These are phyloP conservation scores for Dryobotodes eremita DNA, from an alignment of 2,888 invertebrate species.

Conservation along the genomic window DNA sequence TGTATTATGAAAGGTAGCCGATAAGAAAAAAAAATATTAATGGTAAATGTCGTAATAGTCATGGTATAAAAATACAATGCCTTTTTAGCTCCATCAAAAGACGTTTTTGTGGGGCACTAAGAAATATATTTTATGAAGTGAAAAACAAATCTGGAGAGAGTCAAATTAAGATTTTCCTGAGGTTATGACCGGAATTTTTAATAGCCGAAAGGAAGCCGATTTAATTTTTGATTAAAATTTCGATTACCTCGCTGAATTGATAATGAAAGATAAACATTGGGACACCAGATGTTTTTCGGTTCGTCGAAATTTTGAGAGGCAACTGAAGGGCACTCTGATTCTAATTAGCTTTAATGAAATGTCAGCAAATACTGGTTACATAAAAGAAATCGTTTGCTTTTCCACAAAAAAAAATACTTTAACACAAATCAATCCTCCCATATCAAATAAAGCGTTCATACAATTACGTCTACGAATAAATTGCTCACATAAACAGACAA, in stretches of 20 bases:
- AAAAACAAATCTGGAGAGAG: slow-evolving; percentile 40
- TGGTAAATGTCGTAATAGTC: neutral
- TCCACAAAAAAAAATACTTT: neutral
- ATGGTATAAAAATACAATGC: neutral
- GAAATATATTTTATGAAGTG: slow-evolving; percentile 21
- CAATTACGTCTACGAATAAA: slow-evolving; percentile 39
- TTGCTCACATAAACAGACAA: slow-evolving; percentile 49
- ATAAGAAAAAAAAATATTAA: neutral
- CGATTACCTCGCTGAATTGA: slow-evolving; percentile 44
- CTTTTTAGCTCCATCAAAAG: neutral
- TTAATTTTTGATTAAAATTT: slow-evolving; percentile 54
- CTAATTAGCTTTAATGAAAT: neutral
- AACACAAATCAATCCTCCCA: slow-evolving; percentile 9
- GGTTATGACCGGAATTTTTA: slow-evolving; percentile 46
- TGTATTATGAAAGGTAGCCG: neutral
- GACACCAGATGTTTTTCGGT: slow-evolving; percentile 33
- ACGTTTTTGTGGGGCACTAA: neutral
- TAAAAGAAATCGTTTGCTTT: neutral
- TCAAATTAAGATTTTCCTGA: slow-evolving; percentile 35
- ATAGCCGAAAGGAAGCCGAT: slow-evolving; percentile 34
- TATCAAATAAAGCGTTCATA: slow-evolving; percentile 40
- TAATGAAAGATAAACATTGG: slow-evolving; percentile 42
- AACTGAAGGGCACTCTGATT: neutral
- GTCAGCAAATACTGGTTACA: neutral
- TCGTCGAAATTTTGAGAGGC: neutral